Conservation (phyloP, 2,888 invertebrate genomes). For the Tenodera sinensis region DNA sequence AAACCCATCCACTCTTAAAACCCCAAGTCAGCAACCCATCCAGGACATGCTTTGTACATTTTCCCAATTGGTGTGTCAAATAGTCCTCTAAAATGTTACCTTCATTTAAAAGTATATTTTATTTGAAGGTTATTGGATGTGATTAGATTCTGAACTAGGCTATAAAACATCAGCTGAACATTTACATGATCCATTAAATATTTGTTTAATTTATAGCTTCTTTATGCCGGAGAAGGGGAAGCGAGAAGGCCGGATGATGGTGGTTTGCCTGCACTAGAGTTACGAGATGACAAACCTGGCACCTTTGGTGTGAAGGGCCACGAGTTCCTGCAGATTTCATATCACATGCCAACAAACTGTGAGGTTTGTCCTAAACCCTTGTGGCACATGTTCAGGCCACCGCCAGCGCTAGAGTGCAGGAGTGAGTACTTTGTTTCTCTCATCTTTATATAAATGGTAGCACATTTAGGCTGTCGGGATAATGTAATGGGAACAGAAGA, state of each 20-base stretch:
- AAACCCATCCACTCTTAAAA: no score
- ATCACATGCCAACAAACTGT: slow-evolving; percentile 97
- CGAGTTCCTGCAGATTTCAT: slow-evolving; percentile 93
- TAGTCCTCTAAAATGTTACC: no score
- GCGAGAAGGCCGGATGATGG: slow-evolving; percentile 72
- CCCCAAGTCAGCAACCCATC: no score
- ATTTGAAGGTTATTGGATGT: no score
- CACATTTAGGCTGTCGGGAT: no score
- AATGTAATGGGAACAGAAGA: not conserved
- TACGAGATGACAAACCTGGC: slow-evolving; percentile 53
- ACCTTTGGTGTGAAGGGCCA: slow-evolving; percentile 84
- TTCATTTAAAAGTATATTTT: no score
- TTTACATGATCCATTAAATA: no score
- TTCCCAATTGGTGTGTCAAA: no score
- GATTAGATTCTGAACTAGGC: no score
- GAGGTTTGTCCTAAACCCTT: slow-evolving; percentile 96
- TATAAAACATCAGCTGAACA: no score
- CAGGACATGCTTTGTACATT: no score
- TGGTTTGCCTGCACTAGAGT: slow-evolving; percentile 24
- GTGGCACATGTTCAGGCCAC: slow-evolving; percentile 97
- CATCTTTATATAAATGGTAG: not conserved
- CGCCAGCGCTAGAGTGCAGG: slow-evolving; percentile 95
- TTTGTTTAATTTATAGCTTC: slow-evolving; percentile 55
- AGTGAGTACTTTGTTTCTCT: slow-evolving; percentile 50
- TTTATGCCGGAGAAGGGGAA: slow-evolving; percentile 97